Evolutionary conservation across 2,888 invertebrate genomes (phyloP), one percentile per base, ranked within the genome.

Genomic region (Agonopterix alstromeriana): DNA sequence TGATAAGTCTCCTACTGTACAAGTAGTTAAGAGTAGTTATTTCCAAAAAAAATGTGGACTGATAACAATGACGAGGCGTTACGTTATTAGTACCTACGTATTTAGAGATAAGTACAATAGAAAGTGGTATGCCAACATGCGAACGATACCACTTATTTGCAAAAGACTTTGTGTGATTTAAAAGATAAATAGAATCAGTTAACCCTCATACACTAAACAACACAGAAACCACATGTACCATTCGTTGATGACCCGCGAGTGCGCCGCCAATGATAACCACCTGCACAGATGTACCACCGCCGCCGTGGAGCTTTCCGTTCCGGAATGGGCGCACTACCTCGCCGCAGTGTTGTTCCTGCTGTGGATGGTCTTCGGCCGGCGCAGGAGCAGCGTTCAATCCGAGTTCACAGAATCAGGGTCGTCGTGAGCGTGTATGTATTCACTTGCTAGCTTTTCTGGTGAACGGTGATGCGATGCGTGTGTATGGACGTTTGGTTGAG

Each of bases 301-400:
- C 43, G 81, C 87, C 38, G 84, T 86, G 80, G 87, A 88, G 59
- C 65, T 85, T 56, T 72, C 84, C 38, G 63, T 87, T 50, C 87
- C 87, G 46, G 86, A 87, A 58, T 88, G 88, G 88, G 72, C 73
- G 54, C 88, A 88, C 71, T 88, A 82, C 74, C 60, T 79, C 59
- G 80, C 81, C 27, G 87, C 87, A 11, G 77, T 65, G 40, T 61
- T 86, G 50, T 88, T 88, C 66, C 70, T 87, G 48, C 66, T 85
- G 42, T 87, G 87, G 85, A 63, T 85, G 55, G 71, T 81, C 45
- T 66, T 82, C 53, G 82, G 86, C 46, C 64, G 87, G 35, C 65
- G 82, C 50, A 58, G 84, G 49, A 82, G 81, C 74, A 69, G 59
- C 62, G 72, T 70, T 41, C 67, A 67, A n/a, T 69, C 73, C 42